Evolutionary conservation across 2,113 vertebrate species (phyloP).

Genomic region (Ameiurus melas): DNA sequence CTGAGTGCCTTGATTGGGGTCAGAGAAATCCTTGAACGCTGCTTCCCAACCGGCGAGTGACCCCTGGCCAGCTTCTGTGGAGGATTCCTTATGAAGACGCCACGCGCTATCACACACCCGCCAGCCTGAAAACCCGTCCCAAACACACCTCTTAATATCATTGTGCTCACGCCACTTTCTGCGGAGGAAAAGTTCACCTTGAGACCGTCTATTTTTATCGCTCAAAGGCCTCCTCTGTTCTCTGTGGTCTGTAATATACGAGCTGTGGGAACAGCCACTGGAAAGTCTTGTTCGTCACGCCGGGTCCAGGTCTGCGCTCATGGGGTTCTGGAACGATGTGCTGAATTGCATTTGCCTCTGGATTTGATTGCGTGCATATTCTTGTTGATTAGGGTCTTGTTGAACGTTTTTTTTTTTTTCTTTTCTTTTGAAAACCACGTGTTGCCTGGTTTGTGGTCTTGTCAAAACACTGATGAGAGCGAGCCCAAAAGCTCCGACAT

Average conservation of each 20-base stretch:
- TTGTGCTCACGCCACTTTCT: slow-evolving; percentile 35
- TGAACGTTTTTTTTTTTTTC: background rate
- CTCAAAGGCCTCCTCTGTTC: slow-evolving; percentile 48
- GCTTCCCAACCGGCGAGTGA: slow-evolving; percentile 18
- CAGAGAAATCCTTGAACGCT: background rate
- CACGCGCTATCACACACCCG: slow-evolving; percentile 40
- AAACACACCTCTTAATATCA: slow-evolving; percentile 14
- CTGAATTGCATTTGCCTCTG: slow-evolving; percentile 13
- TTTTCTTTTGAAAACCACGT: background rate
- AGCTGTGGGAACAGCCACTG: slow-evolving; percentile 47
- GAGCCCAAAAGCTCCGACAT: background rate
- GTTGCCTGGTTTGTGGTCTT: background rate
- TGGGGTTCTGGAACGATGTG: background rate
- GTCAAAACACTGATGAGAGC: background rate
- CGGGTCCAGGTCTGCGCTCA: background rate
- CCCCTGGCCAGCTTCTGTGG: slow-evolving; percentile 34
- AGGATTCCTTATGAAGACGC: slow-evolving; percentile 51
- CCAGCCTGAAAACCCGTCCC: slow-evolving; percentile 35
- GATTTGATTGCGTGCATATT: slow-evolving; percentile 11
- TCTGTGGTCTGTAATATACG: slow-evolving; percentile 29
- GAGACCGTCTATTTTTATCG: slow-evolving; percentile 40
- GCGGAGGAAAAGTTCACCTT: slow-evolving; percentile 45
- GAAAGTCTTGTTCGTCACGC: slow-evolving; percentile 32
- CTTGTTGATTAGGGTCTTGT: background rate
- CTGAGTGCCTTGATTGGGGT: background rate